Evolutionary conservation across 37 sponge, comb jelly and placozoan genomes (phyloP), one percentile per base, ranked within the genome.

Genomic region (Lycopodina hypogea): DNA sequence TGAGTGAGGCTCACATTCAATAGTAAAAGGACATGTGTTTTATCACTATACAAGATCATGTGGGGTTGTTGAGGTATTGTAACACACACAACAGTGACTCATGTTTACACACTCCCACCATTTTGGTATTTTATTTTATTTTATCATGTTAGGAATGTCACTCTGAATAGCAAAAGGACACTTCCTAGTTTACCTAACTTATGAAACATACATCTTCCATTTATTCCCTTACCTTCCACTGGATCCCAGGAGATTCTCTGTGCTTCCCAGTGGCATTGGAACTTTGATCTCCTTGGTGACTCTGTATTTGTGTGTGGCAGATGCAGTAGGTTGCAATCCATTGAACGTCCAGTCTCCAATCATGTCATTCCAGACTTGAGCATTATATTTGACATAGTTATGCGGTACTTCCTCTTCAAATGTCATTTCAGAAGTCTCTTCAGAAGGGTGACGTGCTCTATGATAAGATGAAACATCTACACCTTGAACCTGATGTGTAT

Each of bases 321-420:
- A 40, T 2, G 48, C 7, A 9, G 36, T 15, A 15, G 53, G 53
- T 9, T 19, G 17, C 0, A 81, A 19, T 0, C 81, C 62, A 2
- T 71, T 41, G n/a, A 81, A 81, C 29, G 36, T 81, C 81, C 81
- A 81, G 19, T 71, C 61, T 9, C 81, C 81, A 23, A 81, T 81
- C 15, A 42, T 33, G 58, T 42, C 57, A 42, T 81, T 48, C 81
- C 81, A 81, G 2, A 42, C 62, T 45, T 81, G 56, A 3, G 79
- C 68, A 34, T 34, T 18, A 0, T 30, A 11, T 6, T 52, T 34
- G 28, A 78, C 79, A 35, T 68, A 35, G 0, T 67, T 30, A 53
- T 34, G 22, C 12, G 78, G 48, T 0, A 64, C 30, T 3, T 64
- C 65, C 7, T 3, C 30, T 35, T 70, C 71, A 70, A 18, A 18